phyloP scores from a whole-genome alignment of 2,113 vertebrate genomes.

The Hemicordylus capensis region DNA sequence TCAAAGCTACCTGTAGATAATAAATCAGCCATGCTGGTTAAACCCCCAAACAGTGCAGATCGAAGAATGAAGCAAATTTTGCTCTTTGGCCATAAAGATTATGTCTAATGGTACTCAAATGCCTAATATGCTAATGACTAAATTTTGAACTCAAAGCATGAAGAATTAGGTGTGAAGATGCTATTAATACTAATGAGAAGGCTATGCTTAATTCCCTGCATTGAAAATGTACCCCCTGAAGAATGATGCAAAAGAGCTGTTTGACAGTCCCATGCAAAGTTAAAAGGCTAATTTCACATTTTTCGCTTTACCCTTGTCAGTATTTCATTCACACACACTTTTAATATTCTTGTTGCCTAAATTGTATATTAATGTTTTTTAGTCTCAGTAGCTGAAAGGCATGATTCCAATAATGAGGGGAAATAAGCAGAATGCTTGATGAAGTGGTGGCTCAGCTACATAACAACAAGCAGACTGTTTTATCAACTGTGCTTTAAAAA shows the following conservation, averaged over 20 bases:
- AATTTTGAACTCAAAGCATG: neutral
- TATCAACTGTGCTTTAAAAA: slow-evolving; percentile 56
- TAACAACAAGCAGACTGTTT: slow-evolving; percentile 66
- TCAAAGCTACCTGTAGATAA: neutral
- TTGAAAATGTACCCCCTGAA: neutral
- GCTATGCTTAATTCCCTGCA: neutral
- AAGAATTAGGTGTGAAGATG: neutral
- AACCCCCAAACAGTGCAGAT: neutral
- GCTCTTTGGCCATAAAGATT: neutral
- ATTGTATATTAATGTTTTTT: slow-evolving; percentile 63
- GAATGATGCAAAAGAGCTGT: fast-evolving
- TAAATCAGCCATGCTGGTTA: neutral
- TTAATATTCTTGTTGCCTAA: slow-evolving; percentile 65
- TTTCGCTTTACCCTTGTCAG: slow-evolving; percentile 43
- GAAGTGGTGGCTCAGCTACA: slow-evolving; percentile 62
- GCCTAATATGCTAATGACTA: neutral
- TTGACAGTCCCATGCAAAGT: neutral
- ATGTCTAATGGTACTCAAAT: neutral
- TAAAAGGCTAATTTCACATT: slow-evolving; percentile 32
- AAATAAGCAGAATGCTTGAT: slow-evolving; percentile 71
- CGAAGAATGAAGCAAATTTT: neutral
- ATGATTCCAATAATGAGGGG: slow-evolving; percentile 67
- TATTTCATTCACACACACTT: slow-evolving; percentile 56
- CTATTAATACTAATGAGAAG: neutral
- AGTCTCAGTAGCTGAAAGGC: slow-evolving; percentile 62